A percentile compares a stretch with the other conserved stretches of the same genome.
These are phyloP conservation scores for Drosophila paramelanica DNA, from an alignment of 2,888 invertebrate genomes.

Conservation along the genomic window DNA sequence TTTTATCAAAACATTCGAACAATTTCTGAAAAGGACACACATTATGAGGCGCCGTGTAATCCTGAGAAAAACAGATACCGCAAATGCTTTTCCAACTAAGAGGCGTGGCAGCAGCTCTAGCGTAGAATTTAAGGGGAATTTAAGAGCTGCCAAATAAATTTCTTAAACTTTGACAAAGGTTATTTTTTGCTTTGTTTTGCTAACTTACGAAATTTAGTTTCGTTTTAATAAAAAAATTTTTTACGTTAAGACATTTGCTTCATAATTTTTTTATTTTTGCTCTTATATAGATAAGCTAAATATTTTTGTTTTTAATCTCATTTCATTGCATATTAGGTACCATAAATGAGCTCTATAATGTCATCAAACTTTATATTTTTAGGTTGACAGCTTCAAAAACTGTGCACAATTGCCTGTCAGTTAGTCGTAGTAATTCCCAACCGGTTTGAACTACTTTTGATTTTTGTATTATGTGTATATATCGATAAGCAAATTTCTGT, in stretches of 20 bases:
- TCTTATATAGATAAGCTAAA: too few relatives aligned
- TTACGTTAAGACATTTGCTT: neutral
- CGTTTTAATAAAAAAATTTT: constrained; percentile 7
- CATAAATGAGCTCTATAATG: too few relatives aligned
- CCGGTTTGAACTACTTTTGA: too few relatives aligned
- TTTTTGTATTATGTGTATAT: too few relatives aligned
- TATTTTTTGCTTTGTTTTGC: neutral
- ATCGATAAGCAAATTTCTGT: too few relatives aligned
- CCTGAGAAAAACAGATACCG: constrained; percentile 18
- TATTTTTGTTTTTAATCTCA: too few relatives aligned
- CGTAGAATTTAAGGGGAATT: constrained; percentile 15
- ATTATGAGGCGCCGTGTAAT: constrained; percentile 20
- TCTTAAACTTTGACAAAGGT: constrained; percentile 6
- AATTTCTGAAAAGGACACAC: constrained; percentile 30
- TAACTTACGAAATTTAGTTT: neutral
- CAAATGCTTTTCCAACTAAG: constrained; percentile 1
- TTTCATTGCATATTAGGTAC: too few relatives aligned
- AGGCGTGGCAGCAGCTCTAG: constrained; percentile 15
- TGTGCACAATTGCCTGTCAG: too few relatives aligned
- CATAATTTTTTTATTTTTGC: too few relatives aligned
- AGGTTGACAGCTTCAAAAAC: too few relatives aligned
- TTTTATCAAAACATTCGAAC: constrained; percentile 36
- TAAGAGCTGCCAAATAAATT: constrained; percentile 9
- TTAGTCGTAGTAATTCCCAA: too few relatives aligned
- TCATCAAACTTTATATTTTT: too few relatives aligned